Evolutionary conservation across 2,113 vertebrate genomes (phyloP).

Genomic region (Lophochroa leadbeateri): DNA sequence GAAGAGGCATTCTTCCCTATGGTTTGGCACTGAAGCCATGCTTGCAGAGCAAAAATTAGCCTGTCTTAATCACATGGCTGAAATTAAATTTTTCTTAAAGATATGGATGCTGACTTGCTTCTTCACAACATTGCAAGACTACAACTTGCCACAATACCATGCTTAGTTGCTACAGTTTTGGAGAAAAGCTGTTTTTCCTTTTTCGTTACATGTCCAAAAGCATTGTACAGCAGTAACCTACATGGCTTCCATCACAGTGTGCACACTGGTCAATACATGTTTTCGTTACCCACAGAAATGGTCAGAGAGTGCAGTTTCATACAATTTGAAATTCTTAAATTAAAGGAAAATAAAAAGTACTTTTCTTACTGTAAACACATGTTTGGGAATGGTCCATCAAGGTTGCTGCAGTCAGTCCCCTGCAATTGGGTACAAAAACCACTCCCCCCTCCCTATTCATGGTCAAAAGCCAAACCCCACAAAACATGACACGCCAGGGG

Average conservation of each 20-base stretch:
- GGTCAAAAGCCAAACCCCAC: background rate
- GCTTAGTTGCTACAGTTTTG: background rate
- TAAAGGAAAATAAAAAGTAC: background rate
- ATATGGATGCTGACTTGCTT: background rate
- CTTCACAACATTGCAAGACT: background rate
- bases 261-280: background rate
- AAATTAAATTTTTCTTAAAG: background rate
- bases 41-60: background rate
- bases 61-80: background rate
- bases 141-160: background rate
- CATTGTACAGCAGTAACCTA: background rate
- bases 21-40: background rate
- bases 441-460: background rate
- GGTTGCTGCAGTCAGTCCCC: background rate
- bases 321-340: background rate
- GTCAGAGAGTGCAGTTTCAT: background rate
- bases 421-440: background rate
- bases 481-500: background rate
- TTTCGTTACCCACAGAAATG: background rate
- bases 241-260: background rate
- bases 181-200: background rate
- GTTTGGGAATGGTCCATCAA: background rate
- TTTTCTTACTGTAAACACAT: background rate
- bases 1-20: background rate
- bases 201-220: background rate